phyloP scores from a whole-genome alignment of 2,888 invertebrate genomes.

The Lathronympha strigana region DNA sequence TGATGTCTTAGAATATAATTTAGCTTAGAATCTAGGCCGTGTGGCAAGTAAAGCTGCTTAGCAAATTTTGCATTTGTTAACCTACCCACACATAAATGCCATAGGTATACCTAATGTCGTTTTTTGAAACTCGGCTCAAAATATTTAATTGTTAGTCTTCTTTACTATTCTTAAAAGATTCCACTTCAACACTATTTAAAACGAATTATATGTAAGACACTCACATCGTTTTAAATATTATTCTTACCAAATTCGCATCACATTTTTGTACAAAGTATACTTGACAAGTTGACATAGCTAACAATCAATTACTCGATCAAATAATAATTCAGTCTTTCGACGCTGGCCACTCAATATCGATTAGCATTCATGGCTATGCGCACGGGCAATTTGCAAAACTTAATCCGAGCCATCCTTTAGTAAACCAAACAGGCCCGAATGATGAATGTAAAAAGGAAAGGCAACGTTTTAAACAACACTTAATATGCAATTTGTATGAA shows the following conservation, averaged over 20 bases:
- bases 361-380: conserved; percentile 59
- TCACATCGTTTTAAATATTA: neutral
- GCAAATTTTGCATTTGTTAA: neutral
- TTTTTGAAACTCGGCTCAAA: neutral
- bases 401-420: conserved; percentile 73
- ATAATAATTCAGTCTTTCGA: conserved; percentile 56
- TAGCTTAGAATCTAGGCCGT: neutral
- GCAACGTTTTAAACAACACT: conserved; percentile 64
- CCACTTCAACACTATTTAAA: no score
- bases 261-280: neutral
- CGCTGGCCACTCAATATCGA: conserved; percentile 48
- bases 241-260: neutral
- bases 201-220: no score
- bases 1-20: neutral
- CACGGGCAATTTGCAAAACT: conserved; percentile 68
- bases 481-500: conserved; percentile 76
- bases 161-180: neutral
- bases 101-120: neutral
- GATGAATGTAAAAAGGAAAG: conserved; percentile 79
- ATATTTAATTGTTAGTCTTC: neutral
- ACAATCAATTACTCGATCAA: conserved; percentile 40
- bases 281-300: neutral
- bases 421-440: conserved; percentile 67
- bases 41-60: conserved; percentile 5
- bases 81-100: neutral